These are phyloP conservation scores for Pangasius larnaudii DNA, from an alignment of 2,797 vertebrate genomes.

Conservation along the genomic window DNA sequence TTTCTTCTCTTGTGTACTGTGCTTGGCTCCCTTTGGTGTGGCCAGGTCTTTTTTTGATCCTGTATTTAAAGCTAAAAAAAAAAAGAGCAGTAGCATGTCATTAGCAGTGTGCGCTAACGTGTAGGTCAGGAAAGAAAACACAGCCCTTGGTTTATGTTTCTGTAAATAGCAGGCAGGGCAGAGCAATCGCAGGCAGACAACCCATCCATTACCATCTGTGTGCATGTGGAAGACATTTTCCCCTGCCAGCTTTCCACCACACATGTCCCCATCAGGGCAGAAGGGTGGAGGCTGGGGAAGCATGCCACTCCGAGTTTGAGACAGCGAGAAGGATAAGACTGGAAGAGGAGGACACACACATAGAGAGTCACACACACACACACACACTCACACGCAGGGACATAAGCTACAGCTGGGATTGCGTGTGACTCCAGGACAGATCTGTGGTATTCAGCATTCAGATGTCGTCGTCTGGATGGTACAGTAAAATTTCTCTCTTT, in stretches of 20 bases:
- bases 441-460: slow-evolving; percentile 4
- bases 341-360: not conserved
- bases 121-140: slow-evolving; percentile 70
- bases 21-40: slow-evolving; percentile 28
- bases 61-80: slow-evolving; percentile 46
- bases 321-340: slow-evolving; percentile 14
- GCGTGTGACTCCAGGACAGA: slow-evolving; percentile 18
- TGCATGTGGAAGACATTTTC: slow-evolving; percentile 74
- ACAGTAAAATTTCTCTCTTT: slow-evolving; percentile 9
- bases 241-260: slow-evolving; percentile 76
- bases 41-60: slow-evolving; percentile 67
- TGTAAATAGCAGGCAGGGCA: slow-evolving; percentile 72
- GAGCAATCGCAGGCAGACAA: slow-evolving; percentile 66
- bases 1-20: slow-evolving; percentile 15
- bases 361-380: not conserved
- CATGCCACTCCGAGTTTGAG: slow-evolving; percentile 50
- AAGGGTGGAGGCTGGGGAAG: slow-evolving; percentile 62
- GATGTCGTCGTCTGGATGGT: slow-evolving; percentile 17
- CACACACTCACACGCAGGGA: slow-evolving; percentile 8
- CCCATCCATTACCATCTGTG: slow-evolving; percentile 74
- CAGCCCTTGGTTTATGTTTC: slow-evolving; percentile 66
- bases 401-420: not conserved
- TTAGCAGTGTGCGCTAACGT: slow-evolving; percentile 70
- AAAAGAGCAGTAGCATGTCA: slow-evolving; percentile 71
- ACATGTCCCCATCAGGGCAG: slow-evolving; percentile 65